Evolutionary conservation across 2,797 vertebrate genomes (phyloP).

Genomic region (Myotis findleyi): DNA sequence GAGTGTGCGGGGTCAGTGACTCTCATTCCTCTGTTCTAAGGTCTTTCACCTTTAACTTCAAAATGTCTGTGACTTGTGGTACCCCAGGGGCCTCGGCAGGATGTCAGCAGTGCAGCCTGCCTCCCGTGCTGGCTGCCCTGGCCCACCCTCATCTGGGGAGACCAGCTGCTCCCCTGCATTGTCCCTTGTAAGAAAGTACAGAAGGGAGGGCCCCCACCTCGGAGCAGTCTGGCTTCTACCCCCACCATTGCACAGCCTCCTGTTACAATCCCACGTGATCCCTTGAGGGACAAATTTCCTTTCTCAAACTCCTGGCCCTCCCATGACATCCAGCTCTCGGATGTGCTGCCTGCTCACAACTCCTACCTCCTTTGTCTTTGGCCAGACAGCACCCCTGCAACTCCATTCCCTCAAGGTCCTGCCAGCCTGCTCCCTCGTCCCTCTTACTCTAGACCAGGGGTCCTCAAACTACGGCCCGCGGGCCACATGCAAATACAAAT

Average conservation of each 20-base stretch:
- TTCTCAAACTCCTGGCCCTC: background rate
- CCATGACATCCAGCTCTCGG: accelerated
- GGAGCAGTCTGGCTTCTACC: too few relatives aligned
- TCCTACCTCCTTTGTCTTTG: background rate
- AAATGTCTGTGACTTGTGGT: background rate
- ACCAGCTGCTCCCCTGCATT: background rate
- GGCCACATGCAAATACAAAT: too few relatives aligned
- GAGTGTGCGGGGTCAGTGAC: background rate
- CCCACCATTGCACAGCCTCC: too few relatives aligned
- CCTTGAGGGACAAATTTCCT: background rate
- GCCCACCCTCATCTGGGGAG: background rate
- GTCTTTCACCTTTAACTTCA: background rate
- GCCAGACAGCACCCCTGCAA: background rate
- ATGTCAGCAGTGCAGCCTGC: too few relatives aligned
- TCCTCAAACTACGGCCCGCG: too few relatives aligned
- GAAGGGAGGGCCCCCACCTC: background rate
- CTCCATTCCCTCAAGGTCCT: background rate
- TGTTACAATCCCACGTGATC: background rate
- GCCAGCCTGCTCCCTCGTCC: background rate
- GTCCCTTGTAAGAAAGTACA: background rate
- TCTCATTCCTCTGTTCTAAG: background rate
- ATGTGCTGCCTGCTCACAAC: background rate
- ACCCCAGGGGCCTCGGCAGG: background rate
- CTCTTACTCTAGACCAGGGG: background rate
- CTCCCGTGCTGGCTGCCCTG: background rate